Evolutionary conservation across 1,140 invertebrate species (phyloP).

Genomic region (Dolichoris vasculosae): DNA sequence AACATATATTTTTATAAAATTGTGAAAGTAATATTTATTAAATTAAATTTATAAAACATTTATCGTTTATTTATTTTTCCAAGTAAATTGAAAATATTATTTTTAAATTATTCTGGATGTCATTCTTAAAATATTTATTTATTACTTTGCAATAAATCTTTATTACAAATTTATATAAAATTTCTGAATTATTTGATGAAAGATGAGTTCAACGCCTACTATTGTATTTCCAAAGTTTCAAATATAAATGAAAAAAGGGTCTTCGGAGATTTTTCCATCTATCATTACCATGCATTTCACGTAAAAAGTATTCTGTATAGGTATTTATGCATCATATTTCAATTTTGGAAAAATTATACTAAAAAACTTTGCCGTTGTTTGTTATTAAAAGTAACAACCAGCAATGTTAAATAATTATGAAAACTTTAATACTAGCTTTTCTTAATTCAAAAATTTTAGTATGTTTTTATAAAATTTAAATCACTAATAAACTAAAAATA

Average conservation of each 20-base stretch:
- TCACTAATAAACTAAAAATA: no score
- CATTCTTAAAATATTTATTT: no score
- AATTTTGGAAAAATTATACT: slow-evolving; percentile 1
- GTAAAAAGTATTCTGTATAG: not conserved
- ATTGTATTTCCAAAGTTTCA: not conserved
- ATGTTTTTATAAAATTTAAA: no score
- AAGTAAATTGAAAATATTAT: not conserved
- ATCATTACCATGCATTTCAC: not conserved
- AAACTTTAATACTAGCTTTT: not conserved
- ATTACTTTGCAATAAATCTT: not conserved
- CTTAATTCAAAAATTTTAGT: no score
- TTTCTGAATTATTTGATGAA: not conserved
- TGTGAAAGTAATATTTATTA: no score
- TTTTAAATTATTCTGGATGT: not conserved
- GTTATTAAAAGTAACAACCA: not conserved
- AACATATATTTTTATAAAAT: not conserved
- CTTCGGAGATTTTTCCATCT: not conserved
- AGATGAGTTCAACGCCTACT: not conserved
- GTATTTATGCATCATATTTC: slow-evolving; percentile 25
- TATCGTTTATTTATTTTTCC: not conserved
- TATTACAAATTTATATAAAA: not conserved
- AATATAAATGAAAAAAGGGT: not conserved
- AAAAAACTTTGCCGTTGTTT: not conserved
- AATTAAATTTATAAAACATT: not conserved
- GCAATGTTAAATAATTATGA: not conserved